A percentile compares a stretch with the other conserved stretches of the same genome.
Conservation (phyloP, 2,113 vertebrate species). For the Gorsachius goisagi region DNA sequence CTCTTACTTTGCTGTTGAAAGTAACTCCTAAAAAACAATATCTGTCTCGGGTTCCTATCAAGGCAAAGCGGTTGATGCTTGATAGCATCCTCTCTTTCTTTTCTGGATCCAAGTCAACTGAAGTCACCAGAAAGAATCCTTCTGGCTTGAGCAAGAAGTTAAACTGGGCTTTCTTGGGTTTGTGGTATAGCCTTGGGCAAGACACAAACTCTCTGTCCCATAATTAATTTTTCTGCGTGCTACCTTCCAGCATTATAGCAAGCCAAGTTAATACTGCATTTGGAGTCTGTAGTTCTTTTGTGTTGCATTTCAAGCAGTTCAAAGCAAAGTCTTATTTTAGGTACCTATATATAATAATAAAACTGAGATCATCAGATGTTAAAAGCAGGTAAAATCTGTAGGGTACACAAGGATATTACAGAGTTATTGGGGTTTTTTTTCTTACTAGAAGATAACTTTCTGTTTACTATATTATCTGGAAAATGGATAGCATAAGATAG, state of each 20-base stretch:
- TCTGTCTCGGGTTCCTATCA: background rate
- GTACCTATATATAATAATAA: background rate
- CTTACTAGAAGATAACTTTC: no score
- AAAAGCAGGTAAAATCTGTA: background rate
- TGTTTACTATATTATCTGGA: background rate
- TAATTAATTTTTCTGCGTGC: background rate
- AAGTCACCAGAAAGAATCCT: background rate
- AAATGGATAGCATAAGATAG: background rate
- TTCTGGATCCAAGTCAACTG: background rate
- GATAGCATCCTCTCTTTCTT: background rate
- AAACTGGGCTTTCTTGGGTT: background rate
- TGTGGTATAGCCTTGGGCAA: background rate
- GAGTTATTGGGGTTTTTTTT: no score
- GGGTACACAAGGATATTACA: background rate
- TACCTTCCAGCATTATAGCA: background rate
- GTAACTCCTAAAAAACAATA: background rate
- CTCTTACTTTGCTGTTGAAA: background rate
- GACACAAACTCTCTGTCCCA: background rate
- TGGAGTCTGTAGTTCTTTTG: background rate
- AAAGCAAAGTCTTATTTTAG: constrained; percentile 14
- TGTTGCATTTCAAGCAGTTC: background rate
- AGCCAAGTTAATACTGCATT: background rate
- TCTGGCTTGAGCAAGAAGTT: background rate
- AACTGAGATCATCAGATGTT: background rate
- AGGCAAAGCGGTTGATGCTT: background rate